A percentile compares a stretch with the other conserved stretches of the same genome.
These are phyloP conservation scores for Scaptomyza reducta DNA, from an alignment of 2,888 invertebrate species.

Conservation along the genomic window DNA sequence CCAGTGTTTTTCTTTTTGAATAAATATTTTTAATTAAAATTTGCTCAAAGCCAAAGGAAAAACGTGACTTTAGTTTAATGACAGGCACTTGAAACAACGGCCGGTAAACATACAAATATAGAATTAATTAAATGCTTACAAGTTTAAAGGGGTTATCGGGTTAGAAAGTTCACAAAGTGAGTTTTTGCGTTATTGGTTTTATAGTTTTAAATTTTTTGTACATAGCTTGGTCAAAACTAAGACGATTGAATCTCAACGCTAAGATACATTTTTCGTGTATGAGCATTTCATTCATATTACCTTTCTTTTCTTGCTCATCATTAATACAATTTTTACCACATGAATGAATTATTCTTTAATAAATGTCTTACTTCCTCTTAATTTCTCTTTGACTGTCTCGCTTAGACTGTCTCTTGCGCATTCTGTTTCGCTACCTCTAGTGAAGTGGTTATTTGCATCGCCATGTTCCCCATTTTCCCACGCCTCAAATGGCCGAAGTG, in stretches of 20 bases:
- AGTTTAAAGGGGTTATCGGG: background rate
- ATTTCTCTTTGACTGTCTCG: background rate
- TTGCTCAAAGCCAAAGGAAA: conserved; percentile 38
- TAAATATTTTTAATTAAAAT: conserved; percentile 76
- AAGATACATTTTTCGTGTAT: background rate
- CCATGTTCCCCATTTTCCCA: conserved; percentile 65
- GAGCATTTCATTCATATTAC: background rate
- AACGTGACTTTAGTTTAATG: conserved; percentile 48
- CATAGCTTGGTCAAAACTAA: background rate
- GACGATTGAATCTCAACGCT: background rate
- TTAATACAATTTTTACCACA: conserved; percentile 2
- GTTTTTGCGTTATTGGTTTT: too few species aligned
- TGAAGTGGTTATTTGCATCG: conserved; percentile 51
- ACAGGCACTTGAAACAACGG: conserved; percentile 7
- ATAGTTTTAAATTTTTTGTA: too few species aligned
- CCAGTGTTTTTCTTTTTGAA: conserved; percentile 45
- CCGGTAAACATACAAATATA: background rate
- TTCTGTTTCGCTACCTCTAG: background rate
- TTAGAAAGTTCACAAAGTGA: background rate
- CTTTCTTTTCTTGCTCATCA: background rate
- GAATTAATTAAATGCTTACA: background rate
- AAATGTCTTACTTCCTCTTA: conserved; percentile 30
- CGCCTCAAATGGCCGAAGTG: conserved; percentile 55
- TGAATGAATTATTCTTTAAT: conserved; percentile 23
- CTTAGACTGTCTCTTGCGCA: background rate